Percentiles rank a stretch among this genome's conserved stretches.
phyloP scores from a whole-genome alignment of 2,113 vertebrate species.

The Lepus timidus region DNA sequence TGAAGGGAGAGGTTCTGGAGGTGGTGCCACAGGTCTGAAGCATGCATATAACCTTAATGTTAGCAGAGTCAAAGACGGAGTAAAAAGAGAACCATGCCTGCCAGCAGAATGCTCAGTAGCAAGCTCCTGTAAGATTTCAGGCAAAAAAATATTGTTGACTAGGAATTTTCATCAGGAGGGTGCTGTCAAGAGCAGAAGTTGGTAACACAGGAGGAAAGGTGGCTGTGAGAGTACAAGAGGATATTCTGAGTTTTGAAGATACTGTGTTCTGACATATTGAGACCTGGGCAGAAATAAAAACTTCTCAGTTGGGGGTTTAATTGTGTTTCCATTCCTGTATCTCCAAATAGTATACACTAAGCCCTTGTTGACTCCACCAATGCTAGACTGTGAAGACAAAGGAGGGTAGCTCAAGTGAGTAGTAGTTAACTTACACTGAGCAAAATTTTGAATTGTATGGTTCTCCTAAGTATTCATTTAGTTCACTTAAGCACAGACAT shows the following conservation, averaged over 20 bases:
- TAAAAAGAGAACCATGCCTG: not conserved
- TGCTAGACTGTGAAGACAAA: not conserved
- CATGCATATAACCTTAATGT: not conserved
- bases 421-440: not conserved
- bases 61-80: not conserved
- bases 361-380: not conserved
- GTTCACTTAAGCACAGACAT: not conserved
- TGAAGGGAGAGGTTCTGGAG: not conserved
- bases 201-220: not conserved
- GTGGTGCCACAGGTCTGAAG: not conserved
- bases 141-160: not conserved
- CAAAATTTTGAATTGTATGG: not conserved
- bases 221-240: not conserved
- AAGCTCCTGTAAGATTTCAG: not conserved
- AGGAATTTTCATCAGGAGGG: no score
- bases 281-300: not conserved
- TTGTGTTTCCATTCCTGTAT: not conserved
- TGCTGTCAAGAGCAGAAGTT: not conserved
- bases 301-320: not conserved
- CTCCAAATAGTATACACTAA: not conserved
- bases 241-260: not conserved
- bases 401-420: not conserved
- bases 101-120: not conserved
- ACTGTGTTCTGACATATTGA: not conserved
- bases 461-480: not conserved